These are phyloP conservation scores for Lumbricus terrestris DNA, from an alignment of 2,888 invertebrate genomes.

Conservation along the genomic window DNA sequence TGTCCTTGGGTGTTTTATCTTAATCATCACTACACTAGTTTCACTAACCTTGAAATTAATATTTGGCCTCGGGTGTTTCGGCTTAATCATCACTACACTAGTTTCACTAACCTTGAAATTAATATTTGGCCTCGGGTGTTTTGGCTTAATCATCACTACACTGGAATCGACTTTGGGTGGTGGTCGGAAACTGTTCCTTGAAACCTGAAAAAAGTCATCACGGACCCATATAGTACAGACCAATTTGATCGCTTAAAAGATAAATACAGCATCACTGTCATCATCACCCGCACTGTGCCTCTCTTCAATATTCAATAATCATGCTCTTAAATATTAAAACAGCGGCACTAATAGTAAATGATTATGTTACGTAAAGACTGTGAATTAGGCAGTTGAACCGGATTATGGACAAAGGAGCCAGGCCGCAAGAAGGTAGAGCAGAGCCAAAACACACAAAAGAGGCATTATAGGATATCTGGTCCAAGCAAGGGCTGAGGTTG, in stretches of 20 bases:
- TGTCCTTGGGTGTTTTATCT: slow-evolving; percentile 94
- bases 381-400: too few species aligned
- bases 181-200: slow-evolving; percentile 95
- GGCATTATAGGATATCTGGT: background rate
- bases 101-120: slow-evolving; percentile 68
- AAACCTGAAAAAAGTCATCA: slow-evolving; percentile 73
- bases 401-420: too few species aligned
- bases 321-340: too few species aligned
- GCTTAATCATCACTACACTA: too few species aligned
- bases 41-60: slow-evolving; percentile 73
- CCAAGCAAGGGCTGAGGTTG: background rate
- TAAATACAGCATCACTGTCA: background rate
- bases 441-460: too few species aligned
- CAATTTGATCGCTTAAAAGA: background rate
- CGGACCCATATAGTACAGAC: too few species aligned
- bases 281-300: too few species aligned
- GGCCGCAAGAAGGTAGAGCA: too few species aligned
- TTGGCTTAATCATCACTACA: slow-evolving; percentile 94
- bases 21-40: too few species aligned
- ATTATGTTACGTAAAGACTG: too few species aligned
- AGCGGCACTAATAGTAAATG: too few species aligned
- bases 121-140: slow-evolving; percentile 92
- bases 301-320: too few species aligned
- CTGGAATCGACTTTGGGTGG: slow-evolving; percentile 99
- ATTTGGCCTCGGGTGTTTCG: slow-evolving; percentile 92